Evolutionary conservation across 2,113 vertebrate species (phyloP), one percentile per base, ranked within the genome.

Genomic region (Alethe castanea): DNA sequence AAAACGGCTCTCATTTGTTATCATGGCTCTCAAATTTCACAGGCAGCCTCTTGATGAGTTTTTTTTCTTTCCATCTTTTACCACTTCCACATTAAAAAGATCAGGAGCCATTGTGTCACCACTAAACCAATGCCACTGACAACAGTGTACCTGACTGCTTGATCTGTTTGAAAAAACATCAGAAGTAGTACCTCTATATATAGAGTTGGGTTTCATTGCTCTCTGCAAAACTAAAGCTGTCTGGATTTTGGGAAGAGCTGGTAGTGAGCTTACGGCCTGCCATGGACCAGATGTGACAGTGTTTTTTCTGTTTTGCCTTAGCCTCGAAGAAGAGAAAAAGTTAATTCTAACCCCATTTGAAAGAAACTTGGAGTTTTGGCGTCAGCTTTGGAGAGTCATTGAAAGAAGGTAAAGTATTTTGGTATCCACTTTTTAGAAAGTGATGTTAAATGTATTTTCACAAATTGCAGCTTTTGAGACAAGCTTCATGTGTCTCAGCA

Each of bases 311-410:
- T 65, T 85, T 61, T 61, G 29, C 22, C 42, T 69, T 97, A 99
- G 99, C 69, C 96, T 99, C 29, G 99, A 99, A 96, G 99, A 99
- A 97, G 98, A 99, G 47, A 98, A 99, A 73, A 99, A 99, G 74
- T 97, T 99, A 76, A 98, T 99, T 96, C 87, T 99, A 62, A 99
- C 99, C 2, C 99, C 99, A 3, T 99, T 99, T 98, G 99, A 99
- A 97, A 98, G 99, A 80, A 99, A 99, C 96, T 92, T 99, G 96
- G 99, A 99, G 90, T 99, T 99, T 88, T 99, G 99, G 99, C 98
- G 99, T 80, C 99, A 99, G 84, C 98, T 99, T 48, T 99, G 99
- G 99, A 98, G 99, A 97, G 99, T 99, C 85, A 99, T 99, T 48
- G 99, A 99, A 96, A 98, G 99, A 91, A 99, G 99, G 99, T 99